phyloP scores from a whole-genome alignment of 1,140 invertebrate genomes.

The Drosophila quadrilineata region DNA sequence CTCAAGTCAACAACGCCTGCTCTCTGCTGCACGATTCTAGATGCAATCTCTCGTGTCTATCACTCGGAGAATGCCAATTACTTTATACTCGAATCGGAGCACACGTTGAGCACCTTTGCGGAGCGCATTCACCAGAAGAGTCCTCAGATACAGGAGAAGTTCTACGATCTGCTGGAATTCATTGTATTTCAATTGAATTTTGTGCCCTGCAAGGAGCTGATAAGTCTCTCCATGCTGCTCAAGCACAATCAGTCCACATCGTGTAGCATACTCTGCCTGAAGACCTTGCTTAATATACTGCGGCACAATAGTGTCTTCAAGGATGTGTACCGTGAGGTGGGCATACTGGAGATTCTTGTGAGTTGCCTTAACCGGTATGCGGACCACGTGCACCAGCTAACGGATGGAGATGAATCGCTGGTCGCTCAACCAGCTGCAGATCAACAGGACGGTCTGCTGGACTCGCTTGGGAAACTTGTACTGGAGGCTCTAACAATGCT shows the following conservation, averaged over 20 bases:
- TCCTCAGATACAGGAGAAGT: conserved; percentile 95
- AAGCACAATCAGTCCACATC: conserved; percentile 90
- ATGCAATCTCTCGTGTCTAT: conserved; percentile 97
- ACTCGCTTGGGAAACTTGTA: conserved; percentile 90
- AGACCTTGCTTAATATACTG: conserved; percentile 93
- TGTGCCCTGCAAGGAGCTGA: conserved; percentile 99
- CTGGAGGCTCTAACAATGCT: conserved; percentile 94
- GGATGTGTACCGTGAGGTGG: conserved; percentile 98
- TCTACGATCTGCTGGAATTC: conserved; percentile 97
- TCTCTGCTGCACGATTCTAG: conserved; percentile 94
- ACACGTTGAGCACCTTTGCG: conserved; percentile 96
- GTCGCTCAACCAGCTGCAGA: conserved; percentile 37
- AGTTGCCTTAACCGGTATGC: conserved; percentile 95
- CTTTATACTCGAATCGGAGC: conserved; percentile 98
- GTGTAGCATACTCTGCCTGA: conserved; percentile 94
- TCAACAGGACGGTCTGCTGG: conserved; percentile 83
- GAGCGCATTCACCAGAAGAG: conserved; percentile 97
- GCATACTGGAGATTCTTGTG: conserved; percentile 97
- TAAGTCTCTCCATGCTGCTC: conserved; percentile 95
- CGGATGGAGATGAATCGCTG: conserved; percentile 59
- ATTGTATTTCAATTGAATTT: conserved; percentile 98
- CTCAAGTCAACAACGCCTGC: conserved; percentile 92
- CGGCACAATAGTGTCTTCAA: conserved; percentile 96
- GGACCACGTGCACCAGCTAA: conserved; percentile 82
- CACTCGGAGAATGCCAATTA: conserved; percentile 99